Base-by-base conservation (phyloP, 2,797 vertebrate species). In the Halcyon smyrnensis region DNA sequence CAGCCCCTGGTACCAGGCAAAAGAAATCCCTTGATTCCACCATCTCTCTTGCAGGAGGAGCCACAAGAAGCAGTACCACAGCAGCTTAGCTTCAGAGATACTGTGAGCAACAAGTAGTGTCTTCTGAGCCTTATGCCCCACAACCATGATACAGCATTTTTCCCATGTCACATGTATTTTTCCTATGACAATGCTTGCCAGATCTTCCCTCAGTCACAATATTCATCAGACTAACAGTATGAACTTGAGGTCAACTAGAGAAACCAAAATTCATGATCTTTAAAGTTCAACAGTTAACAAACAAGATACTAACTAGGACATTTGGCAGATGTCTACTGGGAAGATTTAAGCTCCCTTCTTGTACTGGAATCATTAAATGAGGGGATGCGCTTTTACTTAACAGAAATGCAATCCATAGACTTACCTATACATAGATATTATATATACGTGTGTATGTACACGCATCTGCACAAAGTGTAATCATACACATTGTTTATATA, bases 351-450 rank as follows among this genome's bases (percentile, higher is more conserved):
- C 77, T 96, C 79, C 75, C 60, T 54, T 90, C 68, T 85, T 75
- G 59, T 90, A 76, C 62, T 70, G 84, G 77, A 87, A 70, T 87
- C 45, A 60, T 75, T 71, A 91, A 85, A 79, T 84, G 68, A 94
- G 67, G 67, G 48, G 82, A 91, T 83, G 94, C 87, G 69, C 84
- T 95, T 83, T 83, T 87, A 81, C 54, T 34, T 45, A 94, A 92
- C 46, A 67, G 68, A 95, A 95, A 95, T 5, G 57, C 85, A 95
- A 95, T 87, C 69, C 82, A 90, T 4, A 96, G 83, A 75, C 60
- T 87, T 95, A 96, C 20, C 92, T 96, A 82, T 84, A 96, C 93
- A 89, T 7, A 81, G 86, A 81, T 74, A 90, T 46, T 88, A 85
- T 92, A 95, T 86, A 93, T 45, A 5, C 50, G 57, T 63, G 63